phyloP scores from a whole-genome alignment of 92 coral and sea anemone species.

The Phenganax marumi region DNA sequence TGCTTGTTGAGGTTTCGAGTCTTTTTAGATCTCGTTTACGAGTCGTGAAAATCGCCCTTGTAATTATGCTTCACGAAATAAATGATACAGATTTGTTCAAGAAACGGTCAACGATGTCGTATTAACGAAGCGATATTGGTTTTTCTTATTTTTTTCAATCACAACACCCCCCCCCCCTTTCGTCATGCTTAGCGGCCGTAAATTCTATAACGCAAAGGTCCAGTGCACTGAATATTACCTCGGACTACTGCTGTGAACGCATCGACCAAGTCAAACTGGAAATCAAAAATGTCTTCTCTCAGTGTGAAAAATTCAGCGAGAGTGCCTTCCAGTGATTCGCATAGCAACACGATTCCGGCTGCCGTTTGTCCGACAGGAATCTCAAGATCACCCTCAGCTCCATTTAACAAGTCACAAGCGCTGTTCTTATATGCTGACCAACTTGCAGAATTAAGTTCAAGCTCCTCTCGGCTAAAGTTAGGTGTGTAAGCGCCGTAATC shows the following conservation, averaged over 20 bases:
- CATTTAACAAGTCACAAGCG: constrained; percentile 57
- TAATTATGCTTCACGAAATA: no score
- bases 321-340: constrained; percentile 68
- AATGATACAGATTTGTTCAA: no score
- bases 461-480: constrained; percentile 42
- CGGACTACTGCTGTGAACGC: constrained; percentile 62
- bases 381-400: constrained; percentile 30
- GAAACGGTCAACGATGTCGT: no score
- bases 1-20: no score
- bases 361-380: constrained; percentile 4
- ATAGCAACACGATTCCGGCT: constrained; percentile 57
- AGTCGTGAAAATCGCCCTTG: no score
- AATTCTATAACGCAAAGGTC: no score
- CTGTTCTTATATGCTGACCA: constrained; percentile 59
- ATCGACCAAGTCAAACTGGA: constrained; percentile 69
- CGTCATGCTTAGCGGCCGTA: no score
- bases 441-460: constrained; percentile 51
- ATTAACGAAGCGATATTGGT: no score
- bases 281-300: constrained; percentile 64
- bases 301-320: constrained; percentile 60
- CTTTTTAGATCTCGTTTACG: no score
- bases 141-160: no score
- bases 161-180: no score
- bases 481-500: constrained; percentile 64
- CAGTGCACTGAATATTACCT: constrained; percentile 18